A percentile compares a stretch with the other conserved stretches of the same genome.
These are phyloP conservation scores for Hydraecia micacea DNA, from an alignment of 2,888 invertebrate species.

Conservation along the genomic window DNA sequence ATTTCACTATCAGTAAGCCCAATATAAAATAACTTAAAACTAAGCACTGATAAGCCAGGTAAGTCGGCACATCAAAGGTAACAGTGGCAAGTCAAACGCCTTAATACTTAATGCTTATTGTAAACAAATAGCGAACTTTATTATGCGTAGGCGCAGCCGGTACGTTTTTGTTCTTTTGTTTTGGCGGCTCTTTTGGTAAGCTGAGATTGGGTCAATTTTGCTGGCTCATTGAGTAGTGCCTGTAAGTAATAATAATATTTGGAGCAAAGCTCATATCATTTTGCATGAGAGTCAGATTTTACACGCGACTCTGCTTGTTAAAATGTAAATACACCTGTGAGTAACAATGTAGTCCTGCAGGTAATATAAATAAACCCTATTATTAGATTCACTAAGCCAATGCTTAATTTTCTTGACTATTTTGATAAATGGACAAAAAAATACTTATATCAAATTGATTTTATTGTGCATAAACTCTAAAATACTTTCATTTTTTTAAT, in stretches of 20 bases:
- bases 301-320: not conserved
- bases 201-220: conserved; percentile 65
- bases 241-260: conserved; percentile 12
- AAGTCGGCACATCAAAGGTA: conserved; percentile 77
- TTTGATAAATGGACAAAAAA: not conserved
- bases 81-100: conserved; percentile 84
- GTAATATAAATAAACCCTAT: not conserved
- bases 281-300: not conserved
- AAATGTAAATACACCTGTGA: not conserved
- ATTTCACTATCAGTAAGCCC: conserved; percentile 24
- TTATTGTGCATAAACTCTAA: too few species aligned
- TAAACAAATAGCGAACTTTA: conserved; percentile 79
- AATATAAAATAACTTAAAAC: conserved; percentile 39
- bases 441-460: not conserved
- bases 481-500: too few species aligned
- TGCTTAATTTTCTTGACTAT: not conserved
- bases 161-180: conserved; percentile 75
- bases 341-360: not conserved
- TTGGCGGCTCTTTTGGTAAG: conserved; percentile 73
- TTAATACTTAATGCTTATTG: conserved; percentile 80
- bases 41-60: conserved; percentile 60
- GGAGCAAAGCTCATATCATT: not conserved
- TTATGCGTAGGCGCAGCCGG: conserved; percentile 64
- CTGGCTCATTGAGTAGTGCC: conserved; percentile 50
- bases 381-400: not conserved